phyloP scores from a whole-genome alignment of 1,140 invertebrate species.

The Andricus grossulariae region DNA sequence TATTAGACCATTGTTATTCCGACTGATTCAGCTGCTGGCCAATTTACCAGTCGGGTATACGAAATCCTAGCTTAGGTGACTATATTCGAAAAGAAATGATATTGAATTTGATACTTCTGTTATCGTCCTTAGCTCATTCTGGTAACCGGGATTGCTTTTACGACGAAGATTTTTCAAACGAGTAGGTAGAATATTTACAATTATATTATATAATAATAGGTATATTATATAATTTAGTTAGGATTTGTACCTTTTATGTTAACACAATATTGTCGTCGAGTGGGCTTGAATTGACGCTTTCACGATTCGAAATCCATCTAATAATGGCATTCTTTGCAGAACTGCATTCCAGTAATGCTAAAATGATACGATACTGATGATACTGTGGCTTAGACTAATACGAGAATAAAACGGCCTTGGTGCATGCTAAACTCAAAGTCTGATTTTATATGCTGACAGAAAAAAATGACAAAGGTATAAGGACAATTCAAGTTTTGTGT shows the following conservation, averaged over 20 bases:
- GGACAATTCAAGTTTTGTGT: slow-evolving; percentile 37
- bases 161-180: too few relatives aligned
- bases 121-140: background rate
- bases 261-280: slow-evolving; percentile 6
- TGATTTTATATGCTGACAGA: slow-evolving; percentile 62
- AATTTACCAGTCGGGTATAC: slow-evolving; percentile 15
- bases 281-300: slow-evolving; percentile 32
- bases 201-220: too few relatives aligned
- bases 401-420: slow-evolving; percentile 39
- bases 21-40: slow-evolving; percentile 27
- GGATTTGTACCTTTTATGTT: background rate
- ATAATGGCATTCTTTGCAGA: slow-evolving; percentile 36
- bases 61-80: background rate
- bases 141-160: too few relatives aligned
- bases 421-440: slow-evolving; percentile 52
- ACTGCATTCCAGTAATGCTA: slow-evolving; percentile 43
- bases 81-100: background rate
- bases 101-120: slow-evolving; percentile 9
- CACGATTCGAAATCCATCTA: background rate
- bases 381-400: background rate
- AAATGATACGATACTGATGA: slow-evolving; percentile 38
- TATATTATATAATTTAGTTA: background rate
- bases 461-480: slow-evolving; percentile 39
- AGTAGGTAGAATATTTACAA: too few relatives aligned
- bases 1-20: background rate